Percentiles rank a stretch among this genome's conserved stretches.
phyloP scores from a whole-genome alignment of 2,888 invertebrate species.

The Osedax frankpressi region DNA sequence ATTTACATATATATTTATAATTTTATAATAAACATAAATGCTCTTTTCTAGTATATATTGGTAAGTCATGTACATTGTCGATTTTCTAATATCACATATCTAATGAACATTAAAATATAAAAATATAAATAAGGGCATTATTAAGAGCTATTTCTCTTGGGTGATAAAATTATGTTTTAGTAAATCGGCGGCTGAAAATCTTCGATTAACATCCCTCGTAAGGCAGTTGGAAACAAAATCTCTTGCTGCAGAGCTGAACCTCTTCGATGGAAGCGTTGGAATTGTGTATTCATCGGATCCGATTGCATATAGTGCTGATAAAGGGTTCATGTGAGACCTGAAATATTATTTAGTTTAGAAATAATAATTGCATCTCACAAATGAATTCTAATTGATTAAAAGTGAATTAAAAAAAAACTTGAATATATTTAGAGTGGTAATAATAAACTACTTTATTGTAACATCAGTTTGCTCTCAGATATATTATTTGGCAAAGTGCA shows the following conservation, averaged over 20 bases:
- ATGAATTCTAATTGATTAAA: background rate
- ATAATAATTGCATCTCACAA: background rate
- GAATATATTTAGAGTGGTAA: background rate
- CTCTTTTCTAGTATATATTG: too few relatives aligned
- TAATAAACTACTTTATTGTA: too few relatives aligned
- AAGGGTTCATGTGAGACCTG: conserved; percentile 43
- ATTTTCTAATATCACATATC: too few relatives aligned
- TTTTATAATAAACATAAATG: too few relatives aligned
- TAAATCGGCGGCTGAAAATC: conserved; percentile 36
- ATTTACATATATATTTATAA: too few relatives aligned
- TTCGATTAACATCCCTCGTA: conserved; percentile 34
- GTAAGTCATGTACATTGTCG: too few relatives aligned
- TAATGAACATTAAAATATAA: too few relatives aligned
- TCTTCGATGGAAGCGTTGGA: conserved; percentile 33
- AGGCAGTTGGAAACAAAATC: conserved; percentile 41
- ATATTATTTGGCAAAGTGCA: too few relatives aligned
- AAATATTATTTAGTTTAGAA: conserved; percentile 5
- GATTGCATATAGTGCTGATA: conserved; percentile 47
- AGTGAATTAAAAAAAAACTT: background rate
- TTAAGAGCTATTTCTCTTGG: conserved; percentile 11
- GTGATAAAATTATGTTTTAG: conserved; percentile 33
- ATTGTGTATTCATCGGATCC: conserved; percentile 36
- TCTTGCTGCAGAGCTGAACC: conserved; percentile 36
- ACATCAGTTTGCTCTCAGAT: too few relatives aligned
- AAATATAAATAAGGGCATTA: too few relatives aligned